Evolutionary conservation across 2,113 vertebrate species (phyloP).

Genomic region (Cyprinodon variegatus): DNA sequence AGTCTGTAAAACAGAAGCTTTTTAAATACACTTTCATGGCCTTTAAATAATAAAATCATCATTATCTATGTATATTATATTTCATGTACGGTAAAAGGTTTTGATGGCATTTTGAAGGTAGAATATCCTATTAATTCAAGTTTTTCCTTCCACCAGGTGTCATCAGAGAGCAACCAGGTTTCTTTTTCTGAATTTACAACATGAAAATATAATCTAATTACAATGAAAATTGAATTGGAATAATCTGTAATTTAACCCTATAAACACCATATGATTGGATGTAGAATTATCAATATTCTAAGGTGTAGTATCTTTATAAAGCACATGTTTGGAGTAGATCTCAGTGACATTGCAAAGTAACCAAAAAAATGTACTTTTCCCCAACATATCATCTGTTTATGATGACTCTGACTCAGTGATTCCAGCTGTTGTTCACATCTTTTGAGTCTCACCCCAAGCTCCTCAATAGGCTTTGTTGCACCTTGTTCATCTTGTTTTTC

Average conservation of each 20-base stretch:
- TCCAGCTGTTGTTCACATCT: neutral
- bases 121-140: constrained; percentile 4
- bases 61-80: neutral
- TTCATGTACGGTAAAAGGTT: neutral
- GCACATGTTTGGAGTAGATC: neutral
- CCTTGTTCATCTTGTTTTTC: neutral
- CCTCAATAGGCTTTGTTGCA: neutral
- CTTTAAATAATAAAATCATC: constrained; percentile 12
- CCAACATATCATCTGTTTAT: neutral
- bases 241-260: neutral
- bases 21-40: neutral
- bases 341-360: neutral
- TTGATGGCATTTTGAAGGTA: constrained; percentile 15
- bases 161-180: constrained; percentile 63
- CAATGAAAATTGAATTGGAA: neutral
- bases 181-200: constrained; percentile 36
- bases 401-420: neutral
- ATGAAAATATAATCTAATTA: constrained; percentile 17
- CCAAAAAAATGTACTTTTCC: neutral
- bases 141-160: constrained; percentile 73
- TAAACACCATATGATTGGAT: neutral
- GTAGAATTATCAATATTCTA: neutral
- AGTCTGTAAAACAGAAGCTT: neutral
- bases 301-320: neutral
- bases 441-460: neutral